Base-by-base conservation (phyloP, 2,113 vertebrate species). In the Peucedramus taeniatus region DNA sequence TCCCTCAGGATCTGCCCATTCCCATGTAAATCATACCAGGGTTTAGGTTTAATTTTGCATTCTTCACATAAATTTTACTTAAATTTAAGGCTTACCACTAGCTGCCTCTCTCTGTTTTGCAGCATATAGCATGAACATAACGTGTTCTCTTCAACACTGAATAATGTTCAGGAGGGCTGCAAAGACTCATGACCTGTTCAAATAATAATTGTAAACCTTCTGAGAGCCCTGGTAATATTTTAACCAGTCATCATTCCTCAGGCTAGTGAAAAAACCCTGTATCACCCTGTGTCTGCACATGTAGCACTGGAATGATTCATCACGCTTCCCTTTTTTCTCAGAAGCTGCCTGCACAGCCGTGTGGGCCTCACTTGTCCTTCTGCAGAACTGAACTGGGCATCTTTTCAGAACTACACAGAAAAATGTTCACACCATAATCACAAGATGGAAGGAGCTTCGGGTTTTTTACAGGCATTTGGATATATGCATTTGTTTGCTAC, bases 321-420 rank as follows among this genome's bases (percentile, higher is more conserved):
- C 56, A 45, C 0, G 0, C 65, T 89, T 95, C 53, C 69, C 49
- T 68, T 64, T 80, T 70, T 86, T 74, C 72, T 79, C 56, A 87
- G 92, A 75, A 84, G 80, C 83, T 90, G 72, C 68, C 79, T 93
- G 89, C 61, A 63, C 60, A 87, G 72, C 28, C 4, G 0, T 68
- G 82, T 86, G 72, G 44, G 80, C 85, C 65, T 96, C 79, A 26
- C 53, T 45, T 77, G 56, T 93, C 87, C 65, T 84, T 64, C 69
- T 50, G 78, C 77, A 86, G 80, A 92, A 78, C 31, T 53, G 56
- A 84, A 84, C 13, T 76, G 60, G 83, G 85, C 76, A 79, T 60
- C 60, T 78, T 93, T 93, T 95, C 93, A 93, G 86, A 92, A 93
- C 65, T 72, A 40, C 60, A 89, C 53, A 92, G 92, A 61, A 89